Conservation (phyloP, 2,797 vertebrate species). For the Channallabes apus region DNA sequence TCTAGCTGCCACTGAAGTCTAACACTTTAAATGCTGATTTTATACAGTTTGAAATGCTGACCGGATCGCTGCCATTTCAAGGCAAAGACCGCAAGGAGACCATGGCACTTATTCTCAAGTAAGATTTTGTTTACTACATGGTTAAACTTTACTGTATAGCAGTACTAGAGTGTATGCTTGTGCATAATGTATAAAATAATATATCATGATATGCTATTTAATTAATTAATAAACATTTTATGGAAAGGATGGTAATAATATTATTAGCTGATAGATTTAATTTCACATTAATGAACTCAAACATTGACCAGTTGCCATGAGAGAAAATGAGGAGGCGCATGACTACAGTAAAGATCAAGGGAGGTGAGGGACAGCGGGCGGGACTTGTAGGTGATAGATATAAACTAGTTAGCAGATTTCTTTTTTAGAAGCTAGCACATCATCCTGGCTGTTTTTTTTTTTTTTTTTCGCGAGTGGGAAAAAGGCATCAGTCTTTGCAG, state of each 20-base stretch:
- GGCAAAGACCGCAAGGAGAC: constrained; percentile 98
- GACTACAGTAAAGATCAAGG: background rate
- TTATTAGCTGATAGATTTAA: background rate
- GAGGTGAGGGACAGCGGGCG: background rate
- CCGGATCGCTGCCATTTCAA: constrained; percentile 93
- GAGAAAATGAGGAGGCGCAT: background rate
- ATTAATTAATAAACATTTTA: background rate
- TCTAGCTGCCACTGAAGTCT: constrained; percentile 26
- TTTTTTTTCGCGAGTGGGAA: too few relatives aligned
- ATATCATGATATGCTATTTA: background rate
- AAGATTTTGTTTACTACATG: constrained; percentile 61
- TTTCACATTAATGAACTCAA: background rate
- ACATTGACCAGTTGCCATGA: background rate
- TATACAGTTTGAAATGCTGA: constrained; percentile 95
- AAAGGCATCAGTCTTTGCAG: background rate
- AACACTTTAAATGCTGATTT: constrained; percentile 26
- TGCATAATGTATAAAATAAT: background rate
- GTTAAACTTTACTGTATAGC: too few relatives aligned
- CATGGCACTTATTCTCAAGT: constrained; percentile 98
- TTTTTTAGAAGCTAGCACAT: constrained; percentile 12
- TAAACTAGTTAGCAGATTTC: constrained; percentile 1
- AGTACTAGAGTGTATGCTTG: background rate
- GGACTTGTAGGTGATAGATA: background rate
- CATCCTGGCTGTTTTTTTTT: background rate
- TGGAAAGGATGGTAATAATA: too few relatives aligned